Evolutionary conservation across 2,888 invertebrate species (phyloP).

Genomic region (Syritta pipiens): DNA sequence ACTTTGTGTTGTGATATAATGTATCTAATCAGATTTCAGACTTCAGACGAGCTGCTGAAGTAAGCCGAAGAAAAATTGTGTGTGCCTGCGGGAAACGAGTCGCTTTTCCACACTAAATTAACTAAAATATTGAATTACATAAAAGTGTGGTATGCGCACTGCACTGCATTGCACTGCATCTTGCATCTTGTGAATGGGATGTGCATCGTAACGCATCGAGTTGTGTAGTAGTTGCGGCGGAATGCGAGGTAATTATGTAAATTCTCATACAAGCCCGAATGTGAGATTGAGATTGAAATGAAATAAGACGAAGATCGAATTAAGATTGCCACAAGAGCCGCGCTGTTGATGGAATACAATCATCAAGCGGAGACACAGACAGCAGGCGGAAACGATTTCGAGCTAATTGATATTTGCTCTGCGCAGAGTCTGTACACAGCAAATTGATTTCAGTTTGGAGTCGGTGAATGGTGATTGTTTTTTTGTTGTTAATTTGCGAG

Average conservation of each 20-base stretch:
- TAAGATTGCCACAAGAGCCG: conserved; percentile 30
- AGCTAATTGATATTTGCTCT: too few species aligned
- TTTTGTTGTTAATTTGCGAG: too few species aligned
- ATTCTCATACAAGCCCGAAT: conserved; percentile 28
- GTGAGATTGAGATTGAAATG: conserved; percentile 46
- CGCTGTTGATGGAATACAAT: conserved; percentile 43
- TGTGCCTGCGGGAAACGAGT: conserved; percentile 28
- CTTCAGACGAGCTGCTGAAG: too few species aligned
- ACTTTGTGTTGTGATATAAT: conserved; percentile 56
- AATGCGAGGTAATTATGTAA: conserved; percentile 52
- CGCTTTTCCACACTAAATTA: conserved; percentile 52
- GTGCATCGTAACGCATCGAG: conserved; percentile 8
- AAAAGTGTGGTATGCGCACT: conserved; percentile 29
- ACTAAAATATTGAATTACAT: conserved; percentile 42
- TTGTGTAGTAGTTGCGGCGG: too few species aligned
- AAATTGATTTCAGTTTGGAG: too few species aligned
- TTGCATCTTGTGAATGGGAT: conserved; percentile 38
- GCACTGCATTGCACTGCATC: background rate
- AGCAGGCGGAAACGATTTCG: background rate
- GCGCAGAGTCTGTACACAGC: too few species aligned
- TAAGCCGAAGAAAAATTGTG: background rate
- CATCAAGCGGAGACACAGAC: background rate
- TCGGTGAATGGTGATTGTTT: too few species aligned
- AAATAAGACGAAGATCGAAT: conserved; percentile 20
- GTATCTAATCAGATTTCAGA: conserved; percentile 52